Percentiles rank a stretch among this genome's conserved stretches.
Evolutionary conservation across 2,888 invertebrate species (phyloP).

Genomic region (Pyrgus malvae): DNA sequence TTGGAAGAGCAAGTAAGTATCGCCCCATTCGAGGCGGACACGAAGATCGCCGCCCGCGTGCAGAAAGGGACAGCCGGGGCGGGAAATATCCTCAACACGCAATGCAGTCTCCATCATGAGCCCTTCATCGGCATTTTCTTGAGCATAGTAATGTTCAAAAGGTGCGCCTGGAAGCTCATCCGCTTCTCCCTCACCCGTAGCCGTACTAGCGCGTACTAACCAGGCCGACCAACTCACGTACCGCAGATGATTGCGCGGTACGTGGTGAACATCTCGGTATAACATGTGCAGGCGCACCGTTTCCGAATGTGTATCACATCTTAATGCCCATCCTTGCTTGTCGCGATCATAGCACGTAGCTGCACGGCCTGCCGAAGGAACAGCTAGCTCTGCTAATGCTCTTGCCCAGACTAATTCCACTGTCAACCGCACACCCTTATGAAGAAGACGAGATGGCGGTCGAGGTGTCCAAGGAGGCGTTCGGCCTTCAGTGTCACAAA

Average conservation of each 20-base stretch:
- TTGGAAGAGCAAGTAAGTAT: constrained; percentile 89
- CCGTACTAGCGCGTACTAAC: constrained; percentile 75
- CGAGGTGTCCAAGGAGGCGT: constrained; percentile 87
- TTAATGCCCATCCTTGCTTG: constrained; percentile 90
- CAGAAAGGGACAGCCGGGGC: constrained; percentile 85
- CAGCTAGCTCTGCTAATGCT: constrained; percentile 76
- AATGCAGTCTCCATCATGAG: constrained; percentile 91
- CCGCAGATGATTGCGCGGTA: constrained; percentile 88
- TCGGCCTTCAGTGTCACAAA: constrained; percentile 86
- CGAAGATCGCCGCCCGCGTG: constrained; percentile 88
- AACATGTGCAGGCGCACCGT: constrained; percentile 88
- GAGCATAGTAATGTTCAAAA: constrained; percentile 90
- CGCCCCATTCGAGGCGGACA: constrained; percentile 91
- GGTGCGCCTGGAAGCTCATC: constrained; percentile 87
- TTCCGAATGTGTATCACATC: constrained; percentile 89
- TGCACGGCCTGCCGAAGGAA: constrained; percentile 81
- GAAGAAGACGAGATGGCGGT: constrained; percentile 81
- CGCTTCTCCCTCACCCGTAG: constrained; percentile 84
- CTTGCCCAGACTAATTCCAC: constrained; percentile 89
- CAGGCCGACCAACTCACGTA: constrained; percentile 88
- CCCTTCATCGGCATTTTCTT: constrained; percentile 89
- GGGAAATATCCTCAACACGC: constrained; percentile 86
- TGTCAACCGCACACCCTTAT: constrained; percentile 85
- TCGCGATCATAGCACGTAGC: constrained; percentile 89
- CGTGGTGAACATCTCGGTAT: constrained; percentile 89